A percentile compares a stretch with the other conserved stretches of the same genome.
These are phyloP conservation scores for Drosophila austrosaltans DNA, from an alignment of 2,888 invertebrate genomes.

Conservation along the genomic window DNA sequence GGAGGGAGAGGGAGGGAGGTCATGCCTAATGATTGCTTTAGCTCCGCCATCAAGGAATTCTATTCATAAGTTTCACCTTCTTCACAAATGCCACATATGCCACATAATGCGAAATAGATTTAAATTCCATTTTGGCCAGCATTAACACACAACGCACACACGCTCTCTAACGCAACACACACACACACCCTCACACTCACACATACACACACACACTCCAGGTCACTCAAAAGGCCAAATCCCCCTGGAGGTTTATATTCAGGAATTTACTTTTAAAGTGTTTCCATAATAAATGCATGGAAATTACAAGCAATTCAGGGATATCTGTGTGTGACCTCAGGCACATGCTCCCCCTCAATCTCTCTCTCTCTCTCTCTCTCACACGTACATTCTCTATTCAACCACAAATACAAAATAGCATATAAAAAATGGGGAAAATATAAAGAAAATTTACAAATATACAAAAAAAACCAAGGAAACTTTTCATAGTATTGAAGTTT, in stretches of 20 bases:
- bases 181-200: background rate
- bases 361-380: conserved; percentile 16
- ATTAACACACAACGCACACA: conserved; percentile 44
- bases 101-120: conserved; percentile 74
- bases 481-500: background rate
- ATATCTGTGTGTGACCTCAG: conserved; percentile 20
- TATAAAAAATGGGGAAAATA: conserved; percentile 37
- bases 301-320: conserved; percentile 41
- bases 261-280: conserved; percentile 75
- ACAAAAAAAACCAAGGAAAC: background rate
- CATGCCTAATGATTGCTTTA: background rate
- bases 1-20: background rate
- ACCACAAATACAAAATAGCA: conserved; percentile 10
- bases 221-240: conserved; percentile 54
- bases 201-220: conserved; percentile 23
- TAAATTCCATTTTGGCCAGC: conserved; percentile 72
- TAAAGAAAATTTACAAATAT: conserved; percentile 44
- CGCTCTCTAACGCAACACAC: background rate
- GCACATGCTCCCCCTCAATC: conserved; percentile 26
- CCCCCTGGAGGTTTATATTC: conserved; percentile 53
- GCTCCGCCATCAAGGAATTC: background rate
- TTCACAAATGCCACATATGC: conserved; percentile 53
- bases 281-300: conserved; percentile 70
- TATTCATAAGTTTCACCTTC: background rate
- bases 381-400: background rate